Evolutionary conservation across 2,888 invertebrate species (phyloP).

Genomic region (Phyllotreta cruciferae): DNA sequence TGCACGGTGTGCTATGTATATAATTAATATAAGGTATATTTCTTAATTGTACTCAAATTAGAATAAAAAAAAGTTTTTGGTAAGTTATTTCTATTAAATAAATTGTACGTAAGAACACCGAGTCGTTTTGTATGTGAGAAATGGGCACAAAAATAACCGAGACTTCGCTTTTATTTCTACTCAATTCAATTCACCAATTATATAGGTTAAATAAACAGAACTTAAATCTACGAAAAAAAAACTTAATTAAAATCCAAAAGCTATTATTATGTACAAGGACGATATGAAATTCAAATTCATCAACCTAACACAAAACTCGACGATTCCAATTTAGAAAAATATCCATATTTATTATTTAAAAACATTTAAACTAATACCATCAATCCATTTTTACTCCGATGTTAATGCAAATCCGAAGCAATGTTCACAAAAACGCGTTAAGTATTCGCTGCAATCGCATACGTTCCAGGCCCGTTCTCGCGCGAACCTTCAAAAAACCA

Average conservation of each 20-base stretch:
- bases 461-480: slow-evolving; percentile 8
- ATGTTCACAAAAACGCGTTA: slow-evolving; percentile 30
- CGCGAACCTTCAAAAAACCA: slow-evolving; percentile 24
- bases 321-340: slow-evolving; percentile 41
- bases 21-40: slow-evolving; percentile 36
- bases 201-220: slow-evolving; percentile 44
- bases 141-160: neutral
- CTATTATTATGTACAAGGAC: slow-evolving; percentile 37
- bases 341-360: slow-evolving; percentile 32
- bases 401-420: slow-evolving; percentile 29
- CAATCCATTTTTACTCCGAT: slow-evolving; percentile 16
- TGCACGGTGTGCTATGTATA: slow-evolving; percentile 53
- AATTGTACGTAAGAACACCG: slow-evolving; percentile 10
- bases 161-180: slow-evolving; percentile 31
- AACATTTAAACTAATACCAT: slow-evolving; percentile 10
- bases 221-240: slow-evolving; percentile 45
- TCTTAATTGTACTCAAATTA: slow-evolving; percentile 23
- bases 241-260: slow-evolving; percentile 32
- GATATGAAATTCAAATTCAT: slow-evolving; percentile 30
- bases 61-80: slow-evolving; percentile 38
- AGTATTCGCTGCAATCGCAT: slow-evolving; percentile 26
- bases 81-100: slow-evolving; percentile 38
- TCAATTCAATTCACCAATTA: slow-evolving; percentile 47
- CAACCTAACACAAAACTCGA: slow-evolving; percentile 28
- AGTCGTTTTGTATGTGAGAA: neutral